phyloP scores from a whole-genome alignment of 1,140 invertebrate genomes.

The Sarcophaga bullata region DNA sequence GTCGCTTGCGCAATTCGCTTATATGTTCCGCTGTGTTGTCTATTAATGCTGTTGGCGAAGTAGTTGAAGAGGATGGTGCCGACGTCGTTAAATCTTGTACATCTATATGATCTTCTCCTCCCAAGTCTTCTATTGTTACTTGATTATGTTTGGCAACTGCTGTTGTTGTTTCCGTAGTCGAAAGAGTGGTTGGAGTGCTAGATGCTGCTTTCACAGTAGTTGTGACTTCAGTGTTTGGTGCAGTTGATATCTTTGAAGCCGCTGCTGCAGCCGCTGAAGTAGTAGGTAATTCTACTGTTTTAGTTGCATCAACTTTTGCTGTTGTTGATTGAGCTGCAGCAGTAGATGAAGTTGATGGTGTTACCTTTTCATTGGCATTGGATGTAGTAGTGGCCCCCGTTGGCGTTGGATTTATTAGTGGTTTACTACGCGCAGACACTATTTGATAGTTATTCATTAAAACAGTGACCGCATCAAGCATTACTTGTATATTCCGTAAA shows the following conservation, averaged over 20 bases:
- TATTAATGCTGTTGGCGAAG: conserved; percentile 35
- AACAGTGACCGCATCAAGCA: conserved; percentile 88
- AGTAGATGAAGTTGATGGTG: conserved; percentile 54
- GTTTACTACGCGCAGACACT: conserved; percentile 65
- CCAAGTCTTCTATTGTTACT: conserved; percentile 63
- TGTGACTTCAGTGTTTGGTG: not conserved
- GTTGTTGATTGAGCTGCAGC: conserved; percentile 27
- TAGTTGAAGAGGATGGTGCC: conserved; percentile 45
- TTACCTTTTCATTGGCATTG: conserved; percentile 61
- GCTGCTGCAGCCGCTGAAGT: conserved; percentile 46
- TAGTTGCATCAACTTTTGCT: not conserved
- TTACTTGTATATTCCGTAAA: conserved; percentile 84
- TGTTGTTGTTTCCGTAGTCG: conserved; percentile 49
- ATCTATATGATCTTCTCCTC: conserved; percentile 55
- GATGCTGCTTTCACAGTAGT: not conserved
- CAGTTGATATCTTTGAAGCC: conserved; percentile 4
- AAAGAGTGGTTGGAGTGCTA: not conserved
- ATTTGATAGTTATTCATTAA: conserved; percentile 90
- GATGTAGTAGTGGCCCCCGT: not conserved
- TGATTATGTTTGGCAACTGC: conserved; percentile 47
- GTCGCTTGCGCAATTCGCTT: conserved; percentile 73
- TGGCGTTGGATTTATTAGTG: conserved; percentile 52
- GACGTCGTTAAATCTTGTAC: conserved; percentile 45
- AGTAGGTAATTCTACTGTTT: conserved; percentile 45
- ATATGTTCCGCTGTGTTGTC: conserved; percentile 47